Percentiles rank a stretch among this genome's conserved stretches.
These are phyloP conservation scores for Zonotrichia leucophrys DNA, from an alignment of 2,113 vertebrate genomes.

Conservation along the genomic window DNA sequence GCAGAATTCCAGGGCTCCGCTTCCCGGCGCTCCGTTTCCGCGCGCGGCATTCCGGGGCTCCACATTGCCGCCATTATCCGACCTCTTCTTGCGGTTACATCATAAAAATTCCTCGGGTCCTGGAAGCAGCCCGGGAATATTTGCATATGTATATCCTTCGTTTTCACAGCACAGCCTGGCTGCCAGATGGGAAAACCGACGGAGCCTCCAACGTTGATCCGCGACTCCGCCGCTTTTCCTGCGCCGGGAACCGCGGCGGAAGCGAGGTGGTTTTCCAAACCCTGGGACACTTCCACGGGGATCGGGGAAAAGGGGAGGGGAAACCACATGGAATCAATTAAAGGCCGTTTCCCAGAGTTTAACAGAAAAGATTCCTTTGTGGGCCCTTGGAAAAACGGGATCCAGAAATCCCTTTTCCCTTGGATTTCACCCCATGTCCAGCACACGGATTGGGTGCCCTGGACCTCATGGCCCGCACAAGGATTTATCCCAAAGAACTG, in stretches of 20 bases:
- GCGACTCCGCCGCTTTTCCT: slow-evolving; percentile 24
- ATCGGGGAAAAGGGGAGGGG: not conserved
- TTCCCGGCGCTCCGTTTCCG: not conserved
- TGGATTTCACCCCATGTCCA: accelerated
- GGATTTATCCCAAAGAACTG: not conserved
- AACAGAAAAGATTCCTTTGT: slow-evolving; percentile 64
- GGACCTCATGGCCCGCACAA: accelerated
- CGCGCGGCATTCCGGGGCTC: not conserved
- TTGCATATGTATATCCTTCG: slow-evolving; percentile 62
- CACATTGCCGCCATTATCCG: slow-evolving; percentile 19
- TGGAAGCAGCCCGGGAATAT: slow-evolving; percentile 46
- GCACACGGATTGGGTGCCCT: not conserved
- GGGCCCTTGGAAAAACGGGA: slow-evolving; percentile 44
- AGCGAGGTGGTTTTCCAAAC: slow-evolving; percentile 70
- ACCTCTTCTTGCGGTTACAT: slow-evolving; percentile 44
- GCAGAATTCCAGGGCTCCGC: not conserved
- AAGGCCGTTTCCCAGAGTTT: slow-evolving; percentile 65
- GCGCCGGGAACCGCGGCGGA: slow-evolving; percentile 44
- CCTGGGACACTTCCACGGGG: slow-evolving; percentile 61
- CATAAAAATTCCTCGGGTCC: slow-evolving; percentile 63
- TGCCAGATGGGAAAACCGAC: slow-evolving; percentile 75
- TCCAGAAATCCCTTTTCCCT: not conserved
- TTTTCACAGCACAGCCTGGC: slow-evolving; percentile 75
- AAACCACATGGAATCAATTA: slow-evolving; percentile 72
- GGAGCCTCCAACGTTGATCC: slow-evolving; percentile 62